A percentile compares a stretch with the other conserved stretches of the same genome.
These are phyloP conservation scores for Etheostoma spectabile DNA, from an alignment of 2,113 vertebrate species.

Conservation along the genomic window DNA sequence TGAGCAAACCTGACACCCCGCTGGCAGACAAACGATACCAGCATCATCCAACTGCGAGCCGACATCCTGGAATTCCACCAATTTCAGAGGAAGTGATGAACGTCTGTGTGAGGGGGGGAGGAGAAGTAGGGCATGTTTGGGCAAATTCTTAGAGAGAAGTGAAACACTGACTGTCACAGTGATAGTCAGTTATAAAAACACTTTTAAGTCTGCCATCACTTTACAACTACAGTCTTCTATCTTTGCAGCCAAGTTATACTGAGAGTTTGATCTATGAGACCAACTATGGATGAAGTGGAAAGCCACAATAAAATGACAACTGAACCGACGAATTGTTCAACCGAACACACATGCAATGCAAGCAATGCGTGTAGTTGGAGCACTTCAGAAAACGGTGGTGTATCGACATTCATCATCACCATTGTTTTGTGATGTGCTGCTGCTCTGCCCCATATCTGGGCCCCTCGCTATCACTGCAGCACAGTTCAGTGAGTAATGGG, in stretches of 20 bases:
- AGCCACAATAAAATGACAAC: slow-evolving; percentile 5
- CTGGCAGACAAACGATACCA: slow-evolving; percentile 66
- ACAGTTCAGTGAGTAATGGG: slow-evolving; percentile 72
- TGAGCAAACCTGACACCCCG: slow-evolving; percentile 65
- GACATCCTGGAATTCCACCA: slow-evolving; percentile 74
- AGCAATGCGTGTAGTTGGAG: slow-evolving; percentile 33
- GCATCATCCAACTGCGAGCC: slow-evolving; percentile 58
- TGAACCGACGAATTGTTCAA: slow-evolving; percentile 29
- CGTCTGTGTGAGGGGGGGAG: not conserved
- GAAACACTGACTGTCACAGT: slow-evolving; percentile 37
- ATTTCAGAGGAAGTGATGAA: slow-evolving; percentile 72
- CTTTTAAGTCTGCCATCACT: slow-evolving; percentile 10
- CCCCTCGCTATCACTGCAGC: slow-evolving; percentile 62
- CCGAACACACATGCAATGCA: slow-evolving; percentile 35
- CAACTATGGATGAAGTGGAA: slow-evolving; percentile 16
- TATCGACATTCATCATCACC: slow-evolving; percentile 50
- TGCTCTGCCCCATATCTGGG: slow-evolving; percentile 47
- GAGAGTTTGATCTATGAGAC: slow-evolving; percentile 23
- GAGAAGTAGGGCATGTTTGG: slow-evolving; percentile 62
- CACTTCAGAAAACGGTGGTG: slow-evolving; percentile 46
- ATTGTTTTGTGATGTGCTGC: slow-evolving; percentile 57
- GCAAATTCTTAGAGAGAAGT: slow-evolving; percentile 50
- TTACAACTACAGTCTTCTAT: slow-evolving; percentile 20
- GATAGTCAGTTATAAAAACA: slow-evolving; percentile 46
- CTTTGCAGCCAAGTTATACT: not conserved